Evolutionary conservation across 2,797 vertebrate species (phyloP).

Genomic region (Enteromius thamalakanensis): DNA sequence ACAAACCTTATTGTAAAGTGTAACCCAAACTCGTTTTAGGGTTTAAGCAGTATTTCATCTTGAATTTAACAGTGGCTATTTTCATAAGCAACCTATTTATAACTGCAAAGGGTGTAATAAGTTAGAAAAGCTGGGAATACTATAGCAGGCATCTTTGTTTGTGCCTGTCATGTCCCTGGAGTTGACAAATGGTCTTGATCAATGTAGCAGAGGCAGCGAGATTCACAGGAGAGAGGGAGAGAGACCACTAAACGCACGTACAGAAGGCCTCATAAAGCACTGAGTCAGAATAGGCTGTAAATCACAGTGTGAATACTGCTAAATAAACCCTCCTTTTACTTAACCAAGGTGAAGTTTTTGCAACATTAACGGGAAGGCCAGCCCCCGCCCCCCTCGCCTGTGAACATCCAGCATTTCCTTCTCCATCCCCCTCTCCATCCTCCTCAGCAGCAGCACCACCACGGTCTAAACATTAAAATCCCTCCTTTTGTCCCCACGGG

Average conservation of each 20-base stretch:
- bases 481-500: slow-evolving; percentile 67
- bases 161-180: slow-evolving; percentile 63
- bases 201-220: slow-evolving; percentile 57
- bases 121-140: slow-evolving; percentile 59
- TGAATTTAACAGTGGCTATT: not conserved
- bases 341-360: slow-evolving; percentile 72
- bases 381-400: not conserved
- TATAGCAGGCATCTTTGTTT: slow-evolving; percentile 69
- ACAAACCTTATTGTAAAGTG: slow-evolving; percentile 1
- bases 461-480: slow-evolving; percentile 68
- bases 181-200: slow-evolving; percentile 72
- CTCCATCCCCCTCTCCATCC: slow-evolving; percentile 15
- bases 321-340: slow-evolving; percentile 66
- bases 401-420: not conserved
- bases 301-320: slow-evolving; percentile 68
- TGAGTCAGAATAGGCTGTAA: slow-evolving; percentile 75
- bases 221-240: slow-evolving; percentile 48
- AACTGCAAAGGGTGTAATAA: slow-evolving; percentile 1
- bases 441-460: slow-evolving; percentile 28
- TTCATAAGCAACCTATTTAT: not conserved
- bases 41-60: not conserved
- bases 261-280: slow-evolving; percentile 76
- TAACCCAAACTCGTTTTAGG: not conserved
- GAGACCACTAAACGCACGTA: slow-evolving; percentile 68
- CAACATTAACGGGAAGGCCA: slow-evolving; percentile 36